Percentiles rank a stretch among this genome's conserved stretches.
Conservation (phyloP, 1,140 invertebrate genomes). For the Platyscapa corneri region DNA sequence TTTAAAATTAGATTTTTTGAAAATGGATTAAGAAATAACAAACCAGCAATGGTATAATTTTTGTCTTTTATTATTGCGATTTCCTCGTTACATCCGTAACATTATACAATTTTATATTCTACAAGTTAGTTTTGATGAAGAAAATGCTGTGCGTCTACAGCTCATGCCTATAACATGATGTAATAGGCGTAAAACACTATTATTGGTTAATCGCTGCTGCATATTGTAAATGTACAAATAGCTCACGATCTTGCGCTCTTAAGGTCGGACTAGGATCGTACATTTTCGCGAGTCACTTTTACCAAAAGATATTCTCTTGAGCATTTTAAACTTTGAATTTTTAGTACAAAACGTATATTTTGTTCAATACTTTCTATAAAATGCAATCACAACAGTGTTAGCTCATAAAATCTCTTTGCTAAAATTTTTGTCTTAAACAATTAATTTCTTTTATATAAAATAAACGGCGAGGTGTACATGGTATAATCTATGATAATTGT, state of each 20-base stretch:
- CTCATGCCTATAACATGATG: conserved; percentile 29
- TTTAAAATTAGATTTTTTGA: background rate
- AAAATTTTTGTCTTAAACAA: conserved; percentile 44
- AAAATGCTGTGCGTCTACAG: conserved; percentile 49
- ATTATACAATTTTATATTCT: conserved; percentile 52
- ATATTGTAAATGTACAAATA: conserved; percentile 69
- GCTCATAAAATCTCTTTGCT: conserved; percentile 47
- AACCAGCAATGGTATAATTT: conserved; percentile 44
- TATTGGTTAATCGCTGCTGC: conserved; percentile 45
- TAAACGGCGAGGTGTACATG: conserved; percentile 45
- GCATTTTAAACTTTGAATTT: conserved; percentile 35
- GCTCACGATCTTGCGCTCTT: conserved; percentile 57
- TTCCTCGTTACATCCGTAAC: conserved; percentile 51
- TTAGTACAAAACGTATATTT: conserved; percentile 50
- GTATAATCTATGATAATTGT: conserved; percentile 42
- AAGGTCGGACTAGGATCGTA: conserved; percentile 56
- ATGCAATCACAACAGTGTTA: conserved; percentile 47
- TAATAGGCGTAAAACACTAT: conserved; percentile 45
- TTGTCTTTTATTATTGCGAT: conserved; percentile 51
- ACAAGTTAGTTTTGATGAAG: conserved; percentile 54
- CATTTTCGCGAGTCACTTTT: conserved; percentile 53
- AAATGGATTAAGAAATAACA: background rate
- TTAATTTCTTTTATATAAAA: conserved; percentile 41
- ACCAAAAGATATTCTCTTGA: conserved; percentile 45
- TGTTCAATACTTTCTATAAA: conserved; percentile 45